Percentiles rank a stretch among this genome's conserved stretches.
Evolutionary conservation across 2,113 vertebrate genomes (phyloP).

Genomic region (Engraulis encrasicolus): DNA sequence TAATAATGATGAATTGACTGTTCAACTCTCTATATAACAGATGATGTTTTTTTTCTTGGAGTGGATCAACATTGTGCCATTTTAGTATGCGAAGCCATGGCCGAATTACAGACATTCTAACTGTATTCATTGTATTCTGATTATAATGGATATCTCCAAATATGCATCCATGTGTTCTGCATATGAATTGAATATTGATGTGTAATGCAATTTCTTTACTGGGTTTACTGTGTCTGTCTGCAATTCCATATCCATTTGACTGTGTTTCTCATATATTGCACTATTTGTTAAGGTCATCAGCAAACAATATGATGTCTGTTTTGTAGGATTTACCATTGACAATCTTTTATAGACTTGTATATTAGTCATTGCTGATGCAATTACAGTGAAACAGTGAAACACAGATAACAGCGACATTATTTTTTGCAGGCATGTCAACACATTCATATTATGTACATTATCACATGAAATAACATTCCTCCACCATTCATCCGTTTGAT

Average conservation of each 20-base stretch:
- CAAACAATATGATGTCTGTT: slow-evolving; percentile 43
- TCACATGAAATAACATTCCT: neutral
- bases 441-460: neutral
- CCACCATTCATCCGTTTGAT: neutral
- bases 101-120: neutral
- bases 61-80: slow-evolving; percentile 2
- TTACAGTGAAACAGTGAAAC: slow-evolving; percentile 37
- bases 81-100: neutral
- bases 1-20: neutral
- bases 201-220: slow-evolving; percentile 7
- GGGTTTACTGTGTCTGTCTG: neutral
- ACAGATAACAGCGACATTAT: neutral
- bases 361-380: slow-evolving; percentile 40
- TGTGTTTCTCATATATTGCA: slow-evolving; percentile 12
- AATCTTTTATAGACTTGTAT: slow-evolving; percentile 15
- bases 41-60: neutral
- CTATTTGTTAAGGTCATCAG: slow-evolving; percentile 27
- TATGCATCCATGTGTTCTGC: slow-evolving; percentile 18
- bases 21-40: neutral
- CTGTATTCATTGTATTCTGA: slow-evolving; percentile 9
- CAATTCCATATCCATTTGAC: neutral
- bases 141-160: slow-evolving; percentile 4
- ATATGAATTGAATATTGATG: slow-evolving; percentile 21
- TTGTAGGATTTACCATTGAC: slow-evolving; percentile 19
- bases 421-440: neutral